A percentile compares a stretch with the other conserved stretches of the same genome.
Evolutionary conservation across 2,888 invertebrate species (phyloP).

Genomic region (Oscheius sp.): DNA sequence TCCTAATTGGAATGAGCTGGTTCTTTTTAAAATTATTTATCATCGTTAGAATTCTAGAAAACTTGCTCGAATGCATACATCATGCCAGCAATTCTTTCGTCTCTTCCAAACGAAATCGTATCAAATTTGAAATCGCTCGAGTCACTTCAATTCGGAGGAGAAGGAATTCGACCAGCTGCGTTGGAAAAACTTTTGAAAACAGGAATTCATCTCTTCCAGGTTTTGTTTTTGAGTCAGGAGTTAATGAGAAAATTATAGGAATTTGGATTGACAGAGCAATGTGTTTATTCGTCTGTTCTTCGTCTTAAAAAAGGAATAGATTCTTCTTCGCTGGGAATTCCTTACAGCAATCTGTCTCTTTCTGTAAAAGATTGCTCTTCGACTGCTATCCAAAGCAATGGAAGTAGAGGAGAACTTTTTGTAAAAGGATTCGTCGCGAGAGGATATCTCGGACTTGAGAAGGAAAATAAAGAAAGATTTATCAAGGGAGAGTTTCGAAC

Average conservation of each 20-base stretch:
- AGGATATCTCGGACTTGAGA: conserved; percentile 20
- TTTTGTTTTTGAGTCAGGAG: neutral
- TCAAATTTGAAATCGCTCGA: conserved; percentile 24
- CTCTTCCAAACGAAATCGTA: neutral
- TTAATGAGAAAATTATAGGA: conserved; percentile 55
- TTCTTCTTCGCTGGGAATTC: conserved; percentile 36
- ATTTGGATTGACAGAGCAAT: conserved; percentile 62
- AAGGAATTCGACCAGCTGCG: conserved; percentile 32
- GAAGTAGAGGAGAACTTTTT: conserved; percentile 10
- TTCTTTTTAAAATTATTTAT: neutral
- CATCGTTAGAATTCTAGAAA: neutral
- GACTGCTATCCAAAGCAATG: conserved; percentile 8
- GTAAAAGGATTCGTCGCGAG: conserved; percentile 3
- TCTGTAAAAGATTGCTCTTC: neutral
- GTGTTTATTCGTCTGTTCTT: conserved; percentile 53
- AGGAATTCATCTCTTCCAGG: conserved; percentile 2
- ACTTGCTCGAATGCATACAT: conserved; percentile 55
- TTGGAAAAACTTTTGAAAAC: neutral
- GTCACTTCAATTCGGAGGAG: conserved; percentile 57
- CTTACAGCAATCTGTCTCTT: conserved; percentile 39
- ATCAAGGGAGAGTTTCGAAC: conserved; percentile 16
- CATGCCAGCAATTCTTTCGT: conserved; percentile 59
- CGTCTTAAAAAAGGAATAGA: conserved; percentile 29
- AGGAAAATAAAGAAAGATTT: conserved; percentile 12
- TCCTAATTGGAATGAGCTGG: conserved; percentile 31